These are phyloP conservation scores for Steromphala cineraria DNA, from an alignment of 2,888 invertebrate species.

Conservation along the genomic window DNA sequence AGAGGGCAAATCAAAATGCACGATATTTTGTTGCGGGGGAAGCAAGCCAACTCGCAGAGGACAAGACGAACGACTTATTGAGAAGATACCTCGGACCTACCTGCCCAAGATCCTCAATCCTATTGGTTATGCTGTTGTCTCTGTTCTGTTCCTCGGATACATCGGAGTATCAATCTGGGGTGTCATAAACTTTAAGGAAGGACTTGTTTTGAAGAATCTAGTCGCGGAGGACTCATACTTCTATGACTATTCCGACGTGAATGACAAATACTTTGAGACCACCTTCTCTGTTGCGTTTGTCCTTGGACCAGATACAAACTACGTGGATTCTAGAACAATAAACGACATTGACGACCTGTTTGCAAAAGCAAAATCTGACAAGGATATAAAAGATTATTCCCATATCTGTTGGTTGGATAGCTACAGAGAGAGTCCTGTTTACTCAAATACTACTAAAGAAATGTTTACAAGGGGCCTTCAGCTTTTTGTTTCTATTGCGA, in stretches of 20 bases:
- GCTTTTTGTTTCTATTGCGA: neutral
- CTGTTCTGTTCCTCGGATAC: slow-evolving; percentile 52
- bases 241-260: slow-evolving; percentile 37
- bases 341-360: slow-evolving; percentile 22
- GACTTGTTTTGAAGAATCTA: slow-evolving; percentile 55
- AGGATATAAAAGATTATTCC: slow-evolving; percentile 21
- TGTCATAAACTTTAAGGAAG: slow-evolving; percentile 51
- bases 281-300: slow-evolving; percentile 36
- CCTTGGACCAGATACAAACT: slow-evolving; percentile 22
- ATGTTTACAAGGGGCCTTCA: neutral
- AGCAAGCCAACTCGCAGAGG: slow-evolving; percentile 35
- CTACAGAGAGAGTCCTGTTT: slow-evolving; percentile 19
- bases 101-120: slow-evolving; percentile 43
- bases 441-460: neutral
- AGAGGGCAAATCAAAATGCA: slow-evolving; percentile 30
- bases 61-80: slow-evolving; percentile 54
- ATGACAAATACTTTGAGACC: slow-evolving; percentile 37
- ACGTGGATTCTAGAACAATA: slow-evolving; percentile 21
- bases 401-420: slow-evolving; percentile 33
- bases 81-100: slow-evolving; percentile 49
- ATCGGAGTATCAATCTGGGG: slow-evolving; percentile 59
- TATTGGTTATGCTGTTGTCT: slow-evolving; percentile 41
- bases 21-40: slow-evolving; percentile 70
- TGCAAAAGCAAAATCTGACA: slow-evolving; percentile 13
- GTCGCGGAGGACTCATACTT: slow-evolving; percentile 59